Base-by-base conservation (phyloP, 2,797 vertebrate genomes). In the Dermochelys coriacea region DNA sequence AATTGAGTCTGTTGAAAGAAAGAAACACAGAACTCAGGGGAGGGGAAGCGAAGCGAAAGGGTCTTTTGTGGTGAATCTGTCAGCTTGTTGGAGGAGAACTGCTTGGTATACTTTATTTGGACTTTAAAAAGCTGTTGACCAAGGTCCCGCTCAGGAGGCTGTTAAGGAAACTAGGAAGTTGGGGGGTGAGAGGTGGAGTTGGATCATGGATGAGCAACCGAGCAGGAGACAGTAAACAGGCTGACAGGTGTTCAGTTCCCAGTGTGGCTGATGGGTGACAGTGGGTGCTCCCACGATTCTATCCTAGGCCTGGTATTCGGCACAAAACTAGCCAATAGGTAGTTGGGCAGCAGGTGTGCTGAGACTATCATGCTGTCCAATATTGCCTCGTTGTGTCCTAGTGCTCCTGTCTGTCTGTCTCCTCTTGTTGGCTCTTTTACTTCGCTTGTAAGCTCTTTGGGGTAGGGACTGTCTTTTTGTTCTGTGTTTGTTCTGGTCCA, bases 1-100 rank as follows among this genome's bases (percentile, higher is more conserved):
- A 98, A 98, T 97, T 0, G 1, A 68, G 41, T 15, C 49, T 37
- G 9, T 29, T 85, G 82, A 91, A 82, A 74, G 77, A 96, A 47
- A 87, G 82, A 61, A 61, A 90, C 91, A 96, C 37, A 27, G 4
- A 41, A 27, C 23, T 27, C 12, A 6, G 21, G 11, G 71, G 19
- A 19, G 45, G 45, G 50, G 34, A 11, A 8, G 41, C 6, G 34
- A 11, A 8, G 41, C 6, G 29, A 82, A 29, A 45, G 45, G 31
- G 15, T 11, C 27, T 10, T 45, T n/a, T 71, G 23, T 41, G 21
- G 34, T 21, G 23, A 16, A 27, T 74, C 54, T 54, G 54, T 64
- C 57, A 29, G 10, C 6, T 47, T 5, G 0, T 0, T 37, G 0
- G 91, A 80, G 57, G 57, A 57, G 9, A 91, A n/a, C 7, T 25